Conservation (phyloP, 2,888 invertebrate genomes). For the Sesamia inferens region DNA sequence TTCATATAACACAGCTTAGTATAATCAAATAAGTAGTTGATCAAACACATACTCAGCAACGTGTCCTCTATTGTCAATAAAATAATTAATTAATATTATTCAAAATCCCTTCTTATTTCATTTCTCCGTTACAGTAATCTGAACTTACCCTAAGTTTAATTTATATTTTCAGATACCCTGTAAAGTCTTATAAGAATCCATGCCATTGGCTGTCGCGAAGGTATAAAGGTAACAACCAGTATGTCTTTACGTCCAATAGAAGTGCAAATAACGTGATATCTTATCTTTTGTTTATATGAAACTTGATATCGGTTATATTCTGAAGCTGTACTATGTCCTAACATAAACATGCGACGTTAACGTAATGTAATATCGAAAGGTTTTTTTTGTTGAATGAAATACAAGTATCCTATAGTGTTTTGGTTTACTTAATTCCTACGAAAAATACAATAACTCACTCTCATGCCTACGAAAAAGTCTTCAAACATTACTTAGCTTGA, state of each 20-base stretch:
- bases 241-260: conserved; percentile 5
- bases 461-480: too few relatives aligned
- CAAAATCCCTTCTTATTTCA: neutral
- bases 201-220: conserved; percentile 1
- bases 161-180: conserved; percentile 6
- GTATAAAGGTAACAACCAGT: neutral
- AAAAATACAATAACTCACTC: neutral
- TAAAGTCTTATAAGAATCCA: neutral
- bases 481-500: too few relatives aligned
- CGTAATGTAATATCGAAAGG: neutral
- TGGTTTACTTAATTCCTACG: neutral
- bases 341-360: neutral
- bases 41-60: neutral
- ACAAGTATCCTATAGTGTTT: neutral
- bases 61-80: neutral
- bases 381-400: neutral
- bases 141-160: conserved; percentile 7
- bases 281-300: neutral
- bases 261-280: neutral
- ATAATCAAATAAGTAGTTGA: neutral
- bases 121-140: neutral
- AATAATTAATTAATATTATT: too few relatives aligned
- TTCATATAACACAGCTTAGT: neutral
- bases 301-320: neutral
- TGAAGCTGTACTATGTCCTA: too few relatives aligned